phyloP scores from a whole-genome alignment of 2,797 vertebrate genomes.

The Lithobates sylvaticus region DNA sequence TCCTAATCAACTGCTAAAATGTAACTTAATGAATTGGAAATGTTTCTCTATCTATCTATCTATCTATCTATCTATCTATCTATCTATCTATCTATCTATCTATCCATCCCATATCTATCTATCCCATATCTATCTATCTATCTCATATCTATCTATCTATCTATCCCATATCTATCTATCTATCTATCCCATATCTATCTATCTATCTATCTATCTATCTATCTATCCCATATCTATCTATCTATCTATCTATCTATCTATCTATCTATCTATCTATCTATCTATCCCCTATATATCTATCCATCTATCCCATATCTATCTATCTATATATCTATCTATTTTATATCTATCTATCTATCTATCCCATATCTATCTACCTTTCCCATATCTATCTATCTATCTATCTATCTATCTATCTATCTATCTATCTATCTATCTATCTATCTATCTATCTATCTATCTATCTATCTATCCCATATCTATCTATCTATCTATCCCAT shows the following conservation, averaged over 20 bases:
- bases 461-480: constrained; percentile 6
- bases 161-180: too few species aligned
- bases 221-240: neutral
- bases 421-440: neutral
- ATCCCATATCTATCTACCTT: too few species aligned
- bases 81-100: constrained; percentile 13
- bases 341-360: too few species aligned
- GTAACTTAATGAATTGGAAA: too few species aligned
- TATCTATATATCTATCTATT: neutral
- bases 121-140: neutral
- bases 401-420: too few species aligned
- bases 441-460: neutral
- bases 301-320: neutral
- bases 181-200: too few species aligned
- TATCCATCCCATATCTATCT: neutral
- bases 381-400: neutral
- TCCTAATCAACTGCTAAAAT: too few species aligned
- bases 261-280: constrained; percentile 12
- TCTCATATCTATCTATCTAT: neutral
- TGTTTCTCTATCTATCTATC: too few species aligned
- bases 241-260: neutral
- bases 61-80: too few species aligned
- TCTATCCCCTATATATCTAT: too few species aligned
- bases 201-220: too few species aligned
- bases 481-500: neutral